These are phyloP conservation scores for Apteryx owenii DNA, from an alignment of 2,113 vertebrate species.

Conservation along the genomic window DNA sequence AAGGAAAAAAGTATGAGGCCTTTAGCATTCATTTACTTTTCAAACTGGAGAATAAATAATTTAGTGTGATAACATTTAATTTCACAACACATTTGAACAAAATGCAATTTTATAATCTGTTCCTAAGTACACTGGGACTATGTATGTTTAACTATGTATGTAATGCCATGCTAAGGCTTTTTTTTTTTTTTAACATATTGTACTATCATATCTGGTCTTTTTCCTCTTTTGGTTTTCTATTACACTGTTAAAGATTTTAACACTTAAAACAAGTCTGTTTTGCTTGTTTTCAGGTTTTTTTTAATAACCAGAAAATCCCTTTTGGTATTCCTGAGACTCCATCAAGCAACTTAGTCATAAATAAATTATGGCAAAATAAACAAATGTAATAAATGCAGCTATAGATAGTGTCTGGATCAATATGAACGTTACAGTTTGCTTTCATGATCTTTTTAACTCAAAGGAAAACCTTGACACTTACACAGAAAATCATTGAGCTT, in stretches of 20 bases:
- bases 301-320: background rate
- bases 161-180: background rate
- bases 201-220: background rate
- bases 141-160: background rate
- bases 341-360: slow-evolving; percentile 15
- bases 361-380: slow-evolving; percentile 66
- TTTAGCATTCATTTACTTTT: slow-evolving; percentile 48
- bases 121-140: slow-evolving; percentile 11
- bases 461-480: slow-evolving; percentile 13
- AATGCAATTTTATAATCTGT: slow-evolving; percentile 41
- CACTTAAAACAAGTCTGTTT: background rate
- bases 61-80: slow-evolving; percentile 5
- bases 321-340: slow-evolving; percentile 32
- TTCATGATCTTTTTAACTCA: slow-evolving; percentile 43
- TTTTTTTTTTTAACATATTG: background rate
- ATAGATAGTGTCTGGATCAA: slow-evolving; percentile 65
- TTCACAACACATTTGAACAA: slow-evolving; percentile 26
- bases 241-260: background rate
- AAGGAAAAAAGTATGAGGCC: background rate
- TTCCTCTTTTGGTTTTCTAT: background rate
- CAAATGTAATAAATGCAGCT: slow-evolving; percentile 58
- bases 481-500: background rate
- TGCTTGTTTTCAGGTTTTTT: background rate
- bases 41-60: slow-evolving; percentile 60
- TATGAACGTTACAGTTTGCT: slow-evolving; percentile 38